Percentiles rank a stretch among this genome's conserved stretches.
phyloP scores from a whole-genome alignment of 2,113 vertebrate genomes.

The Hypomesus transpacificus region DNA sequence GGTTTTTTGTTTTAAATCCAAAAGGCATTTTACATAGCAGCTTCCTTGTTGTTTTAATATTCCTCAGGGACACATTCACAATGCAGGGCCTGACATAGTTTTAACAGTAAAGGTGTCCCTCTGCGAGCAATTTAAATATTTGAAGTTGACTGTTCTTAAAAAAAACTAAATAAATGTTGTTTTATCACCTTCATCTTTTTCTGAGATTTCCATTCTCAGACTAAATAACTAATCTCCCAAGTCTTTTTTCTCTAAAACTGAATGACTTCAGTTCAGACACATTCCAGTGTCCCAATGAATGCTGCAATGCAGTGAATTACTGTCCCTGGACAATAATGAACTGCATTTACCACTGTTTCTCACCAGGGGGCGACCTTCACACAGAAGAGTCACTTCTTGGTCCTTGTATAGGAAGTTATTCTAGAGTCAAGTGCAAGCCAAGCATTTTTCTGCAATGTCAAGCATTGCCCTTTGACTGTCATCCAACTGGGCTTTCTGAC shows the following conservation, averaged over 20 bases:
- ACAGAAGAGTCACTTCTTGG: conserved; percentile 11
- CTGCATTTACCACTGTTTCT: conserved; percentile 25
- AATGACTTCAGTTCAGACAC: conserved; percentile 21
- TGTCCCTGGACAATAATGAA: background rate
- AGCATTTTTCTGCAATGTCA: background rate
- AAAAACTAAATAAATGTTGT: too few relatives aligned
- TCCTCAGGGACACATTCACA: conserved; percentile 42
- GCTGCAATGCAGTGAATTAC: conserved; percentile 72
- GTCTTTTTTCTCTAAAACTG: conserved; percentile 6
- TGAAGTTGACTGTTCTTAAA: too few relatives aligned
- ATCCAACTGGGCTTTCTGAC: conserved; percentile 6
- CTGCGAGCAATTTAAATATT: background rate
- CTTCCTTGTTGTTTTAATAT: conserved; percentile 11
- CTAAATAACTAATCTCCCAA: conserved; percentile 11
- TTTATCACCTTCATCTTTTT: too few relatives aligned
- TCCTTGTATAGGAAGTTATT: background rate
- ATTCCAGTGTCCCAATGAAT: conserved; percentile 35
- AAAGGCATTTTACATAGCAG: background rate
- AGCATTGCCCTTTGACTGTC: conserved; percentile 13
- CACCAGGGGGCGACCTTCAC: conserved; percentile 66
- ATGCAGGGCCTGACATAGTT: conserved; percentile 43
- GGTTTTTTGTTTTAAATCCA: too few relatives aligned
- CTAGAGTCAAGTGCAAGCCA: conserved; percentile 1
- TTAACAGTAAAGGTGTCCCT: background rate
- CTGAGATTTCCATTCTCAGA: too few relatives aligned